These are phyloP conservation scores for Lordiphosa andalusiaca DNA, from an alignment of 2,888 invertebrate genomes.

Conservation along the genomic window DNA sequence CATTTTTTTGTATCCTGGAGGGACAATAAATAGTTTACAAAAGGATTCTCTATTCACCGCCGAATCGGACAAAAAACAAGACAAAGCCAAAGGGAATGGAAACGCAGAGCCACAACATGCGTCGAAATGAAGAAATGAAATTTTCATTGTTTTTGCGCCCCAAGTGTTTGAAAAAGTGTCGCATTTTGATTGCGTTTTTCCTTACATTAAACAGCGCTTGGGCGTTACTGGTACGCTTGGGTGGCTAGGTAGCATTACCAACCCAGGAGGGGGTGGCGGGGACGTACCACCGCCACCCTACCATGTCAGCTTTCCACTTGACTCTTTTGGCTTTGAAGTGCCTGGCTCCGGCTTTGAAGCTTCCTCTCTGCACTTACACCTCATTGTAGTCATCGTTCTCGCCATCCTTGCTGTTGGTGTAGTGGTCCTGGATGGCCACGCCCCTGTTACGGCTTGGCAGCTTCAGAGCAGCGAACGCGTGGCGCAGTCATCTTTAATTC, in stretches of 20 bases:
- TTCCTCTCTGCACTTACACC: constrained; percentile 30
- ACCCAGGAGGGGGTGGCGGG: background rate
- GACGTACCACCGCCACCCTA: background rate
- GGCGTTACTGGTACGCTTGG: constrained; percentile 45
- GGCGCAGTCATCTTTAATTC: constrained; percentile 69
- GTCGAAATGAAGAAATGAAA: constrained; percentile 68
- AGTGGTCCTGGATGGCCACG: constrained; percentile 24
- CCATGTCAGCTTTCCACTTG: constrained; percentile 29
- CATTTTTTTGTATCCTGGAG: constrained; percentile 17
- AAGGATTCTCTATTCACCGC: constrained; percentile 45
- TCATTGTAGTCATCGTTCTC: constrained; percentile 39
- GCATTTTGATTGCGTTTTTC: constrained; percentile 69
- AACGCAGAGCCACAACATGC: constrained; percentile 27
- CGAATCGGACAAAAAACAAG: constrained; percentile 27
- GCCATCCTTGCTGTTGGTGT: constrained; percentile 16
- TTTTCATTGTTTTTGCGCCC: constrained; percentile 63
- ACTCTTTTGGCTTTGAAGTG: constrained; percentile 51
- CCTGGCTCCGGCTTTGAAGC: constrained; percentile 19
- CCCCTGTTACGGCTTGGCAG: constrained; percentile 30
- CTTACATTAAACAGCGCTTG: constrained; percentile 53
- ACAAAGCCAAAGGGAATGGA: constrained; percentile 3
- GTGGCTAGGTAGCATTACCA: constrained; percentile 21
- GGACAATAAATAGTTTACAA: constrained; percentile 68
- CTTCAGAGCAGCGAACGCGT: constrained; percentile 19
- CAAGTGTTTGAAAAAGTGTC: constrained; percentile 70